Evolutionary conservation across 1,140 invertebrate species (phyloP).

Genomic region (Zophobas atratus): DNA sequence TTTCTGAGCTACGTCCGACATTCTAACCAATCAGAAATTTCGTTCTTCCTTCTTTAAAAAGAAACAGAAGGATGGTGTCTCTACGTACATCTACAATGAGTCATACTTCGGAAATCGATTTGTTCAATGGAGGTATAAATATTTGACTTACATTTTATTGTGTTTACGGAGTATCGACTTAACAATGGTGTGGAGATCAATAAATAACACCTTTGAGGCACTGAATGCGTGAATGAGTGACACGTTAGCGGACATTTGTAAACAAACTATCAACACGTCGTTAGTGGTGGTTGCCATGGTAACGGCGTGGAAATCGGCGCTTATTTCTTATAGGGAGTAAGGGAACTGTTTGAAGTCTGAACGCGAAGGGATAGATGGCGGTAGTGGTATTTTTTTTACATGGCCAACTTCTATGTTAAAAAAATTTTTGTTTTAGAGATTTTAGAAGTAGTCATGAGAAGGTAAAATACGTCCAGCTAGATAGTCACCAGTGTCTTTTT

Average conservation of each 20-base stretch:
- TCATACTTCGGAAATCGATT: conserved; percentile 18
- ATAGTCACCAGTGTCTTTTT: too few relatives aligned
- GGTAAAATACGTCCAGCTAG: too few relatives aligned
- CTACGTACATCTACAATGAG: conserved; percentile 9
- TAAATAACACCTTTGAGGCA: conserved; percentile 44
- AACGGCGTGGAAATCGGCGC: conserved; percentile 13
- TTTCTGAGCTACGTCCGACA: conserved; percentile 58
- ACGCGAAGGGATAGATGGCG: too few relatives aligned
- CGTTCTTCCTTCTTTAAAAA: neutral
- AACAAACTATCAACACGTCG: conserved; percentile 48
- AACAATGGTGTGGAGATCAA: conserved; percentile 44
- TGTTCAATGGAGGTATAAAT: conserved; percentile 7
- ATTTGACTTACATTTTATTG: conserved; percentile 42
- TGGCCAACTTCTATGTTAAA: too few relatives aligned
- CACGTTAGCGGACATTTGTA: conserved; percentile 53
- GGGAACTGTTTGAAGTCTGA: too few relatives aligned
- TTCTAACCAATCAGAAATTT: conserved; percentile 46
- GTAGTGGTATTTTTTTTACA: too few relatives aligned
- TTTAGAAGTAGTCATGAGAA: too few relatives aligned
- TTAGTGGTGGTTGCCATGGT: conserved; percentile 46
- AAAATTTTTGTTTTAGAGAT: too few relatives aligned
- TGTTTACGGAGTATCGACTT: conserved; percentile 44
- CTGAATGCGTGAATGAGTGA: conserved; percentile 21
- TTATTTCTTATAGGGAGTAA: neutral
- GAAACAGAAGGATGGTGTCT: neutral